Percentiles rank a stretch among this genome's conserved stretches.
Evolutionary conservation across 2,888 invertebrate species (phyloP).

Genomic region (Drosophila silvestris): DNA sequence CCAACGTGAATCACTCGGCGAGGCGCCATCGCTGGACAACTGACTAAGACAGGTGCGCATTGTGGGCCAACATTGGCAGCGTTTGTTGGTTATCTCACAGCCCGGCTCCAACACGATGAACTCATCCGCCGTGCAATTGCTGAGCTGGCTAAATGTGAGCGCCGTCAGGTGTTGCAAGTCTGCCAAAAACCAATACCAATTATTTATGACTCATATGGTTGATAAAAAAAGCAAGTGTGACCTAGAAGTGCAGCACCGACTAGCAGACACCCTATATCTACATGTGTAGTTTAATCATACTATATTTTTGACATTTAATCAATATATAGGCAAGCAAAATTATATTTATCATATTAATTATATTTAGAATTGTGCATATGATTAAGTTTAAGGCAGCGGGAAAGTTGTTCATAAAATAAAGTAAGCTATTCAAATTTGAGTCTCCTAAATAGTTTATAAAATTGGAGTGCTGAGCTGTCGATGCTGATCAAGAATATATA

Average conservation of each 20-base stretch:
- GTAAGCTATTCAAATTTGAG: too few species aligned
- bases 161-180: constrained; percentile 82
- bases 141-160: constrained; percentile 68
- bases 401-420: not conserved
- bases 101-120: constrained; percentile 84
- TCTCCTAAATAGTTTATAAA: not conserved
- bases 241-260: not conserved
- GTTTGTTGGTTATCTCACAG: constrained; percentile 85
- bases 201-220: constrained; percentile 9
- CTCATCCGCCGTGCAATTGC: constrained; percentile 84
- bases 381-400: not conserved
- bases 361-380: not conserved
- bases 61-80: constrained; percentile 85
- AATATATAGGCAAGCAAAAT: not conserved
- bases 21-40: constrained; percentile 66
- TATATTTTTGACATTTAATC: not conserved
- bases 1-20: constrained; percentile 83
- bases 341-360: too few species aligned
- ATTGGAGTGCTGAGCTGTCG: not conserved
- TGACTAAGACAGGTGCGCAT: constrained; percentile 83
- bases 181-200: constrained; percentile 38
- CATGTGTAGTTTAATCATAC: not conserved
- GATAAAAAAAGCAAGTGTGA: not conserved
- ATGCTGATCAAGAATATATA: not conserved
- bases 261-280: not conserved